Evolutionary conservation across 2,888 invertebrate genomes (phyloP).

Genomic region (Drosophila anomalipes): DNA sequence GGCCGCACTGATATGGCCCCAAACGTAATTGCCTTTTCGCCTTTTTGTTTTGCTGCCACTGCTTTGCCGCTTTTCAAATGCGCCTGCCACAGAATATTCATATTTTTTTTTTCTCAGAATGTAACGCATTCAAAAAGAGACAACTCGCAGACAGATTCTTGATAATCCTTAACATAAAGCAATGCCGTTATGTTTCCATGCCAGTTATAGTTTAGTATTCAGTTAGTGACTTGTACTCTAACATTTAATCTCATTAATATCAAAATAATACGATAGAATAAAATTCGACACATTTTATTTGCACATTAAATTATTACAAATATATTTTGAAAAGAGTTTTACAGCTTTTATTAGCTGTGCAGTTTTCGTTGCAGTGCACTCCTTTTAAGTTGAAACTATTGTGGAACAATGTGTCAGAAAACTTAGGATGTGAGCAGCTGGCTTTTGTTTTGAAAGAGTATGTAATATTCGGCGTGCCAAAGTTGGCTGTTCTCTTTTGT

Average conservation of each 20-base stretch:
- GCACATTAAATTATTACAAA: neutral
- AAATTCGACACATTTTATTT: neutral
- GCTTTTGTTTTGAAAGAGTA: neutral
- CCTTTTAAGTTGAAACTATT: neutral
- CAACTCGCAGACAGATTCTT: neutral
- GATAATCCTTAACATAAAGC: neutral
- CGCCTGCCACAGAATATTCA: neutral
- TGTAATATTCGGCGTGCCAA: neutral
- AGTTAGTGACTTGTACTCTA: neutral
- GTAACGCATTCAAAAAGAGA: neutral
- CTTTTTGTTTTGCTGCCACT: conserved; percentile 55
- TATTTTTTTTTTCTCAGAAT: neutral
- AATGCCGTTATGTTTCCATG: neutral
- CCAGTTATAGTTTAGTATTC: neutral
- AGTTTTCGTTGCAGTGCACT: neutral
- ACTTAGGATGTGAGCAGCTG: neutral
- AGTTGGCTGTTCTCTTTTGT: neutral
- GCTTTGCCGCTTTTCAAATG: conserved; percentile 9
- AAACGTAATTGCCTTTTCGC: conserved; percentile 69
- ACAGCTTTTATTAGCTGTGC: neutral
- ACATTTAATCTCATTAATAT: neutral
- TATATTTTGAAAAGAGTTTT: neutral
- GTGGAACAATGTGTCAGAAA: neutral
- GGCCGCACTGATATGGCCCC: conserved; percentile 65
- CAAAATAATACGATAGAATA: neutral